phyloP scores from a whole-genome alignment of 2,797 vertebrate species.

The Sebastes melanostomus region DNA sequence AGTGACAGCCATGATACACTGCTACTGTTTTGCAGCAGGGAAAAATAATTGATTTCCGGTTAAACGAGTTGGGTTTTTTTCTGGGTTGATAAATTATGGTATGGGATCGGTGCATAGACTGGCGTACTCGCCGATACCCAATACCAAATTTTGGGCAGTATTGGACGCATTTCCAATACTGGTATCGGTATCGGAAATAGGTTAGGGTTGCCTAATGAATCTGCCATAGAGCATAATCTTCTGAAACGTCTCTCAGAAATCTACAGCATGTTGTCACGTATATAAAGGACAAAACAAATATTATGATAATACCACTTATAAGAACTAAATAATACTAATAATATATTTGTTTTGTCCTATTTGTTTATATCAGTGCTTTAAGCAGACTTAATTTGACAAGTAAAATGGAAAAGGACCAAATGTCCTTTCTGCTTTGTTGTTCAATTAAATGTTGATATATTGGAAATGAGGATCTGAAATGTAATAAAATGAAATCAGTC shows the following conservation, averaged over 20 bases:
- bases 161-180: too few species aligned
- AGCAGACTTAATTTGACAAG: neutral
- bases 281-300: neutral
- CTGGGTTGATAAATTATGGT: too few species aligned
- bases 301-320: neutral
- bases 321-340: neutral
- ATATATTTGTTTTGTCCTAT: neutral
- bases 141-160: too few species aligned
- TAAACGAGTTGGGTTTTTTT: too few species aligned
- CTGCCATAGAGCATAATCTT: neutral
- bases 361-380: neutral
- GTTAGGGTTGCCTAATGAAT: neutral
- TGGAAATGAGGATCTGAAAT: constrained; percentile 1
- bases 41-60: too few species aligned
- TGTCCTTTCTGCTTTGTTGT: neutral
- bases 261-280: neutral
- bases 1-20: too few species aligned
- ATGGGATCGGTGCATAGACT: too few species aligned
- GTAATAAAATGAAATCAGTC: neutral
- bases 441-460: constrained; percentile 8
- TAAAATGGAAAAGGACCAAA: neutral
- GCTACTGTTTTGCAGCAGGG: too few species aligned
- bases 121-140: too few species aligned
- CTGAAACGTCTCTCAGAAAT: neutral
- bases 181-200: neutral